Evolutionary conservation across 2,797 vertebrate genomes (phyloP).

Genomic region (Phrynocephalus guinanensis): DNA sequence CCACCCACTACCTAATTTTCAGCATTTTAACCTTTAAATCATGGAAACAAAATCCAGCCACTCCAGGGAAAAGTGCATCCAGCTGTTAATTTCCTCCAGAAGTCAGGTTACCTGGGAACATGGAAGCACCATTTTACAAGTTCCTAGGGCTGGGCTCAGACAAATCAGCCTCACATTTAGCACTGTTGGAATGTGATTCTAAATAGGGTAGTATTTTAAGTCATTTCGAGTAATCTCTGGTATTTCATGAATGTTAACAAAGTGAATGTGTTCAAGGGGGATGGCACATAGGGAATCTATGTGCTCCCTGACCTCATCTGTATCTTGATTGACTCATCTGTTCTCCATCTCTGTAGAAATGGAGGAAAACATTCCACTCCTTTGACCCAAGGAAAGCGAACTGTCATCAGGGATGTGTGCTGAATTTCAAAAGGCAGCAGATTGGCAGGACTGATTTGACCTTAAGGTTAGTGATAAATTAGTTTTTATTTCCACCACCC

Average conservation of each 20-base stretch:
- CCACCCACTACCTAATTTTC: no score
- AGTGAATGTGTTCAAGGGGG: not conserved
- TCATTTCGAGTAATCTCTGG: not conserved
- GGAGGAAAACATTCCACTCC: slow-evolving; percentile 18
- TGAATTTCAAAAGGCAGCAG: not conserved
- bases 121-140: not conserved
- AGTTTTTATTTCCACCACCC: not conserved
- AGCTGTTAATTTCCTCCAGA: not conserved
- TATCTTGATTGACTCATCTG: slow-evolving; percentile 24
- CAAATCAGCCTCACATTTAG: not conserved
- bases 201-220: not conserved
- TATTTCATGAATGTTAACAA: not conserved
- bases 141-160: not conserved
- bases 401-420: not conserved
- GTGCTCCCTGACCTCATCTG: slow-evolving; percentile 22
- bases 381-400: slow-evolving; percentile 11
- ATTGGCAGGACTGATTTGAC: slow-evolving; percentile 10
- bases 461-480: slow-evolving; percentile 24
- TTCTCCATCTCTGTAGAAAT: slow-evolving; percentile 27
- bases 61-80: not conserved
- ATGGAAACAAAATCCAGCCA: not conserved
- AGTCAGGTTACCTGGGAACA: not conserved
- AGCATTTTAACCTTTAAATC: no score
- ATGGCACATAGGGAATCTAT: not conserved
- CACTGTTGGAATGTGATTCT: not conserved